phyloP scores from a whole-genome alignment of 2,888 invertebrate genomes.

The Phania funesta region DNA sequence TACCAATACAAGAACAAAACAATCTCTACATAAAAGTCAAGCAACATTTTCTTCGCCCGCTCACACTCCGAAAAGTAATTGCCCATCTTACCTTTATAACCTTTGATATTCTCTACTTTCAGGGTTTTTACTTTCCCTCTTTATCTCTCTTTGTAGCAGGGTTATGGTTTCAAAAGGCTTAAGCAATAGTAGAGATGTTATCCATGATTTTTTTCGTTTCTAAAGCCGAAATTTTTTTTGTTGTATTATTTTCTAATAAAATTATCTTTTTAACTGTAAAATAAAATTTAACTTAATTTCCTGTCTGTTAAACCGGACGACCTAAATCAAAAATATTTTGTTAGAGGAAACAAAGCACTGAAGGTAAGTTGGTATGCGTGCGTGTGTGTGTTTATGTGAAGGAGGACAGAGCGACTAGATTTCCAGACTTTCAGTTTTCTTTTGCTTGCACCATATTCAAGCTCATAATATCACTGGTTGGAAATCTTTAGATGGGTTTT shows the following conservation, averaged over 20 bases:
- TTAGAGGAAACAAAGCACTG: neutral
- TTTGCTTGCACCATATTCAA: neutral
- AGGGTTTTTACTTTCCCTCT: neutral
- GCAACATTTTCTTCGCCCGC: too few species aligned
- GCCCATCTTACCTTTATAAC: neutral
- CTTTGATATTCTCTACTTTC: neutral
- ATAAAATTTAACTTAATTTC: conserved; percentile 57
- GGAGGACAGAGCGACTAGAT: too few species aligned
- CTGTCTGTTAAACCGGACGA: conserved; percentile 51
- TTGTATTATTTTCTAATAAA: conserved; percentile 22
- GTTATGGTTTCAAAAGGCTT: neutral
- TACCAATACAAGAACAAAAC: too few species aligned
- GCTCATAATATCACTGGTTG: neutral
- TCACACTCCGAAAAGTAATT: neutral
- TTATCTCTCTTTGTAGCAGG: neutral
- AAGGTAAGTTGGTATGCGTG: too few species aligned
- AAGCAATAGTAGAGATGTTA: neutral
- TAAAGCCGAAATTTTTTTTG: neutral
- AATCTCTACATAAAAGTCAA: too few species aligned
- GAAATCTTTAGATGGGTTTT: conserved; percentile 11
- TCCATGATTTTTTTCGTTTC: neutral
- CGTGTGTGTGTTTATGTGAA: too few species aligned
- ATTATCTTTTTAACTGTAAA: conserved; percentile 9
- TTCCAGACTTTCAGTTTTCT: neutral
- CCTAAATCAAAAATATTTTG: conserved; percentile 47